These are phyloP conservation scores for Candoia aspera DNA, from an alignment of 2,113 vertebrate genomes.

Conservation along the genomic window DNA sequence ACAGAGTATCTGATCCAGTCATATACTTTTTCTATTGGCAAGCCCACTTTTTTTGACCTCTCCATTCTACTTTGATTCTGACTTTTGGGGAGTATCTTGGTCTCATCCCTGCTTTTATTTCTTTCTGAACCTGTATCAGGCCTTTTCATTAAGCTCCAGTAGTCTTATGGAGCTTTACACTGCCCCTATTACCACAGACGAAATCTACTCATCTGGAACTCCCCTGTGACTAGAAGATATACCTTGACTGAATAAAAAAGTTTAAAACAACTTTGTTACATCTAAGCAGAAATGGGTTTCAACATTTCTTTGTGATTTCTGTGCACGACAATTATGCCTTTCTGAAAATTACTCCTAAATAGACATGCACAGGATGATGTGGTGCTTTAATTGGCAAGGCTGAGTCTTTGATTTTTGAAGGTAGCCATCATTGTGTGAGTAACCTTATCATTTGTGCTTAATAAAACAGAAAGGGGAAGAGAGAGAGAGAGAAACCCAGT, in stretches of 20 bases:
- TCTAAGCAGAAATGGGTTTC: neutral
- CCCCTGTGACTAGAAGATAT: neutral
- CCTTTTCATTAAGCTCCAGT: too few relatives aligned
- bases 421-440: neutral
- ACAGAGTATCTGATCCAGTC: neutral
- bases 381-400: neutral
- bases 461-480: neutral
- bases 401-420: neutral
- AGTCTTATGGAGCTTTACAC: too few relatives aligned
- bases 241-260: neutral
- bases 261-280: neutral
- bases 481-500: neutral
- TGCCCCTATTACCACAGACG: too few relatives aligned
- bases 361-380: neutral
- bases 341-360: neutral
- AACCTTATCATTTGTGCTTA: too few relatives aligned
- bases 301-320: neutral
- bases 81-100: too few relatives aligned
- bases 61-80: too few relatives aligned
- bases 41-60: neutral
- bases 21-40: neutral
- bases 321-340: neutral
- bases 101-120: too few relatives aligned
- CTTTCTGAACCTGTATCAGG: too few relatives aligned
- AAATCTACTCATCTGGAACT: neutral